A percentile compares a stretch with the other conserved stretches of the same genome.
phyloP scores from a whole-genome alignment of 2,888 invertebrate genomes.

The Oxyscelio sp. region DNA sequence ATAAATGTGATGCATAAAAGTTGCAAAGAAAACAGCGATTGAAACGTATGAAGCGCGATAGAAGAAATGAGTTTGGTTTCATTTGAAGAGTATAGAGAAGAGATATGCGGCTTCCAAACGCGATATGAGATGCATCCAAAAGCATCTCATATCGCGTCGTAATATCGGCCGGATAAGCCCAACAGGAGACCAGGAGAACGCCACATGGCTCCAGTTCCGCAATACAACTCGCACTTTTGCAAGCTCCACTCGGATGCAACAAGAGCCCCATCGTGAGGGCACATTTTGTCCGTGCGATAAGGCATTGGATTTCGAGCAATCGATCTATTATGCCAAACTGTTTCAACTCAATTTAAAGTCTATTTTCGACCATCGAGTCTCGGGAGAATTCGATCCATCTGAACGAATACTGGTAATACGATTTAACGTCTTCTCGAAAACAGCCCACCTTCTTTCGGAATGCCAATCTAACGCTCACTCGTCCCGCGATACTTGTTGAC shows the following conservation, averaged over 20 bases:
- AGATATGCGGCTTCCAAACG: constrained; percentile 64
- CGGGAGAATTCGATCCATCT: constrained; percentile 77
- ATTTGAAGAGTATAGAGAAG: constrained; percentile 52
- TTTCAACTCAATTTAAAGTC: constrained; percentile 79
- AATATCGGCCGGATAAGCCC: constrained; percentile 87
- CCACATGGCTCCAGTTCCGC: constrained; percentile 81
- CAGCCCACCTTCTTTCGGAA: constrained; percentile 62
- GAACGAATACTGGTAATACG: constrained; percentile 73
- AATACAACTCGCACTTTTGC: constrained; percentile 69
- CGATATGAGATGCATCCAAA: constrained; percentile 68
- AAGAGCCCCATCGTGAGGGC: constrained; percentile 70
- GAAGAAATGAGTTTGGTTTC: constrained; percentile 64
- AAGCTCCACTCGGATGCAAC: constrained; percentile 72
- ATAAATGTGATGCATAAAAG: constrained; percentile 36
- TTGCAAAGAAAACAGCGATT: constrained; percentile 2
- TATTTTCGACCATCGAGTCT: constrained; percentile 76
- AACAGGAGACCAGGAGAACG: constrained; percentile 81
- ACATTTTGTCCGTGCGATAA: constrained; percentile 75
- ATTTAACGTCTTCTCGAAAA: constrained; percentile 75
- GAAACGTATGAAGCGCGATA: constrained; percentile 41
- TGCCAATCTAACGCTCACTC: constrained; percentile 59
- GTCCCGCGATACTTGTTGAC: constrained; percentile 56
- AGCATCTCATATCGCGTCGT: constrained; percentile 83
- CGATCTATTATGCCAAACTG: constrained; percentile 77
- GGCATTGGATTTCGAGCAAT: constrained; percentile 75